Evolutionary conservation across 2,797 vertebrate species (phyloP).

Genomic region (Spheniscus humboldti): DNA sequence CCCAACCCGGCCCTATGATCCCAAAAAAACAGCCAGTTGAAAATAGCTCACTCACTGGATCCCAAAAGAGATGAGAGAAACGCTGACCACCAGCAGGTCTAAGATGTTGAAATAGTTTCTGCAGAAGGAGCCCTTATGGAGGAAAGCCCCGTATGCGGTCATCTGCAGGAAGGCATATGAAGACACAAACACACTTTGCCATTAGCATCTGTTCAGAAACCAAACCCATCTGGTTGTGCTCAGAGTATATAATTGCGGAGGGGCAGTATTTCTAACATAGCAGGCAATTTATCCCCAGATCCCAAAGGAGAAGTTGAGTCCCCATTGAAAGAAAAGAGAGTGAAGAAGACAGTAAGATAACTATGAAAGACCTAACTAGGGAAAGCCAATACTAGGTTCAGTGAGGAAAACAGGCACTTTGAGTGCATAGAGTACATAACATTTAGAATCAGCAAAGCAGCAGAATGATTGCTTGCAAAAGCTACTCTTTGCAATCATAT

Average conservation of each 20-base stretch:
- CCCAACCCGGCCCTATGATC: background rate
- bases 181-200: slow-evolving; percentile 33
- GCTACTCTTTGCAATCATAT: slow-evolving; percentile 16
- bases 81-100: slow-evolving; percentile 97
- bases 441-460: slow-evolving; percentile 39
- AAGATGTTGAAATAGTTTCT: slow-evolving; percentile 99
- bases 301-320: background rate
- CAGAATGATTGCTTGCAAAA: slow-evolving; percentile 30
- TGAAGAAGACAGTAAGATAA: background rate
- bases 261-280: background rate
- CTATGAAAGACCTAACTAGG: background rate
- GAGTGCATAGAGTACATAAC: background rate
- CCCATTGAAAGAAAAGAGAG: slow-evolving; percentile 32
- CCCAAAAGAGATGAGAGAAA: slow-evolving; percentile 98
- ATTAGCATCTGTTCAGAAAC: background rate
- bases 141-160: slow-evolving; percentile 97
- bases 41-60: slow-evolving; percentile 90
- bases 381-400: background rate
- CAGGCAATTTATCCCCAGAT: slow-evolving; percentile 14
- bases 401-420: background rate
- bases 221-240: background rate
- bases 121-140: slow-evolving; percentile 98
- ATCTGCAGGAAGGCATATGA: slow-evolving; percentile 80
- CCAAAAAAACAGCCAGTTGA: background rate
- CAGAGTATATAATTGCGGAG: background rate